Base-by-base conservation (phyloP, 2,888 invertebrate genomes). In the Hololepta plana region DNA sequence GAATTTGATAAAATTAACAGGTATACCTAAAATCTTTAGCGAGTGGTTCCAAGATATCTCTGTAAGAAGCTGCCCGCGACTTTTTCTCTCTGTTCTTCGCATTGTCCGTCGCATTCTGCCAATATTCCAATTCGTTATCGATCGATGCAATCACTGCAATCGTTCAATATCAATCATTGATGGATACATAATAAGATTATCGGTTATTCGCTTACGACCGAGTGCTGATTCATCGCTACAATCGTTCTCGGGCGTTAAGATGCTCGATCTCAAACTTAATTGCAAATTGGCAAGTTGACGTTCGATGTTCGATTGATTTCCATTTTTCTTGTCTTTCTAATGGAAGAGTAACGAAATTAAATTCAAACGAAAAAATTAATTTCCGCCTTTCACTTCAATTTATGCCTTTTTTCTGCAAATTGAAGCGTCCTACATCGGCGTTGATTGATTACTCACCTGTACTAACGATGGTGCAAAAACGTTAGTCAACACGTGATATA, bases 81-180 rank as follows among this genome's bases (percentile, higher is more conserved):
- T 56, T 62, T 24, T 66, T 62, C 17, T 64, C 64, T 37, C 59
- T 60, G 4, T 54, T 52, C 41, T 62, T 62, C 27, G 50, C 55
- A 24, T 59, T 59, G 25, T 62, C 55, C n/a, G 57, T 49, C 16
- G 64, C 39, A 10, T 64, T 60, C 34, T 58, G 60, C 80, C 80
- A 80, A 47, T 70, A 74, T 38, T 71, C 64, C 22, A 72, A 53
- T 57, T 81, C 80, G 55, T 80, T 75, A 35, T 66, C 62, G 22
- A 76, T 59, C 19, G 64, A 63, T 35, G 71, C 48, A 24, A 76
- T 67, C 23, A 71, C 76, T 74, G 46, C 16, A 52, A 54, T 17
- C 20, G 31, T 12, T 24, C 21, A 28, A 23, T 27, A 12, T 22
- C 9, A 33, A 23, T 26, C 23, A 20, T 26, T 28, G 20, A 26